Evolutionary conservation across 2,888 invertebrate species (phyloP).

Genomic region (Eueremaeus valkanovi): DNA sequence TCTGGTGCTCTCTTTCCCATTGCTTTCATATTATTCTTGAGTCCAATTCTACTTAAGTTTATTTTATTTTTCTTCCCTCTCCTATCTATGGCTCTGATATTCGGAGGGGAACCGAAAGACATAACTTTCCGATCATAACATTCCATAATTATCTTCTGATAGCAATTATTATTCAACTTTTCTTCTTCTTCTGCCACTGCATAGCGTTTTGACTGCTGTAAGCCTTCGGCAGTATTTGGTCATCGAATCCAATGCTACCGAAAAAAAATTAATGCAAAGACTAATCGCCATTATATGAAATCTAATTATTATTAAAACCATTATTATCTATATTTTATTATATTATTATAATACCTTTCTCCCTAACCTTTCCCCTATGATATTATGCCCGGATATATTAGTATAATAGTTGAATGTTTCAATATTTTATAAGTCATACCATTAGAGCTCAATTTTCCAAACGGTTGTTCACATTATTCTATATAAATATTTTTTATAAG

Average conservation of each 20-base stretch:
- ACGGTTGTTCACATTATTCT: too few relatives aligned
- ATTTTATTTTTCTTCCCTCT: too few relatives aligned
- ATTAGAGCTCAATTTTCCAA: too few relatives aligned
- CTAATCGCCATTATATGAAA: not conserved
- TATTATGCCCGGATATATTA: too few relatives aligned
- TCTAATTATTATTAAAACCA: constrained; percentile 11
- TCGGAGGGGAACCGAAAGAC: too few relatives aligned
- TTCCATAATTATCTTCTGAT: constrained; percentile 15
- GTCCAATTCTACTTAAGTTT: too few relatives aligned
- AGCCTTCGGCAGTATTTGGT: constrained; percentile 6
- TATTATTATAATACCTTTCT: not conserved
- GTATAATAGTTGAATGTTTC: too few relatives aligned
- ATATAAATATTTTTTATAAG: too few relatives aligned
- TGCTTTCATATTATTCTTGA: too few relatives aligned
- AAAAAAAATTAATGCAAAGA: not conserved
- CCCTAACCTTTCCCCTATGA: not conserved
- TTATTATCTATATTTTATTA: not conserved
- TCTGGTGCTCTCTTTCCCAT: too few relatives aligned
- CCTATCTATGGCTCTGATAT: too few relatives aligned
- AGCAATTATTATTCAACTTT: constrained; percentile 10
- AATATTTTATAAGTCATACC: too few relatives aligned
- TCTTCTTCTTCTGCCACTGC: not conserved
- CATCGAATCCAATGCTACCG: not conserved
- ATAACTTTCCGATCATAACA: not conserved
- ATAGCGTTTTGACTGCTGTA: not conserved